A percentile compares a stretch with the other conserved stretches of the same genome.
Evolutionary conservation across 2,888 invertebrate genomes (phyloP).

Genomic region (Nipponacmea schrenckii): DNA sequence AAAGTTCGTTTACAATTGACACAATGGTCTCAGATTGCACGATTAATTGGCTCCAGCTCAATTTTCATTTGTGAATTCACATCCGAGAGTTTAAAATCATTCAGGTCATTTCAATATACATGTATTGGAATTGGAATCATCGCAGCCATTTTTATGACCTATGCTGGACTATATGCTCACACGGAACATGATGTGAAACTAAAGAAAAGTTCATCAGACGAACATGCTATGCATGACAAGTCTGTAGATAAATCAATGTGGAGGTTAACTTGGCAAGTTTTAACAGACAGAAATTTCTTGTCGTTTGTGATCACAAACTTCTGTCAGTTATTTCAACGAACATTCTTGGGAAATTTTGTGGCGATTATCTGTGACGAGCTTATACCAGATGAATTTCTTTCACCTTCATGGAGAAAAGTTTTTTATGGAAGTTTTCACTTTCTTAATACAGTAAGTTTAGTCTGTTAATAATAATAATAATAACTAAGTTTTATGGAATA

Average conservation of each 20-base stretch:
- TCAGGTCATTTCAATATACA: conserved; percentile 58
- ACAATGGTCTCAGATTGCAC: conserved; percentile 57
- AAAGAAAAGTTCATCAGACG: conserved; percentile 16
- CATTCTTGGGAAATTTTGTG: conserved; percentile 52
- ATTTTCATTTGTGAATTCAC: conserved; percentile 52
- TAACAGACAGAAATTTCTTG: conserved; percentile 52
- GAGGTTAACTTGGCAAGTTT: conserved; percentile 48
- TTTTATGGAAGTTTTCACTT: conserved; percentile 52
- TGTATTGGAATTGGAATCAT: conserved; percentile 55
- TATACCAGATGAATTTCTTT: conserved; percentile 42
- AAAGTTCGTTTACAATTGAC: conserved; percentile 61
- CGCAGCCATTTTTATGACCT: conserved; percentile 49
- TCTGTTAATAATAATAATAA: too few relatives aligned
- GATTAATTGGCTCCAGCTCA: conserved; percentile 47
- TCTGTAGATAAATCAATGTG: conserved; percentile 35
- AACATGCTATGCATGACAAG: conserved; percentile 21
- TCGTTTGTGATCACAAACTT: conserved; percentile 61
- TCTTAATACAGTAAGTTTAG: conserved; percentile 43
- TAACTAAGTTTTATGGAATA: too few relatives aligned
- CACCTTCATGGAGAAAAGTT: conserved; percentile 41
- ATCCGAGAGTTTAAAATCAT: conserved; percentile 62
- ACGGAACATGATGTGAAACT: conserved; percentile 51
- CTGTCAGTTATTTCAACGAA: conserved; percentile 52
- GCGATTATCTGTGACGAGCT: conserved; percentile 57
- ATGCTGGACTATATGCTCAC: conserved; percentile 52